Evolutionary conservation across 2,113 vertebrate genomes (phyloP), one percentile per base, ranked within the genome.

Genomic region (Callionymus lyra): DNA sequence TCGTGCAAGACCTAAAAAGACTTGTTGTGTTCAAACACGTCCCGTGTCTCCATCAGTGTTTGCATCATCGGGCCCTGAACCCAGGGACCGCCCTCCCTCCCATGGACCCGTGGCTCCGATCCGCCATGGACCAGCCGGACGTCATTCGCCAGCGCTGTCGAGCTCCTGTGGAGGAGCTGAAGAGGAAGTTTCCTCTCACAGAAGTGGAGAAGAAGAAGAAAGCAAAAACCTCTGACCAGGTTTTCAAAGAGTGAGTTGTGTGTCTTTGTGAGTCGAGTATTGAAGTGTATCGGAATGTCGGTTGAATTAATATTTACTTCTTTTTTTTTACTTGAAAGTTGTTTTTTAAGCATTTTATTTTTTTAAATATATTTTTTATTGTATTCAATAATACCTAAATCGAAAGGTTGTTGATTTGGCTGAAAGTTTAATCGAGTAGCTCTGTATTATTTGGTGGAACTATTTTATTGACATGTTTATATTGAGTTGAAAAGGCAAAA

Each of bases 131-230:
- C 32, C 45, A 82, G 33, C 93, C 94, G 4, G 37, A 1, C 37
- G 80, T 86, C 15, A 80, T 99, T 27, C 72, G 60, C 34, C 74
- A 84, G 16, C 81, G 71, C 17, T 90, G 90, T 75, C 74, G 70
- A 42, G 72, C 36, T 63, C 56, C 88, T 14, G 83, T 98, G 36
- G 79, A 87, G 57, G 84, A 88, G 78, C 35, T 95, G 52, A 92
- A 90, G 76, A 79, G 56, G 32, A 76, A 79, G 31, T 99, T 98
- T 50, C 87, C 91, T 15, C 85, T 99, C 32, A 90, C 84, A 19
- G 88, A 90, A 66, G 87, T 82, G 57, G 52, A 75, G 72, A 93
- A 89, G 79, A 93, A 80, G 70, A 97, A 91, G 79, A 85, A 87
- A 40, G 79, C 84, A 15, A 88, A 86, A 64, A 92, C 91, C 18